Evolutionary conservation across 1,140 invertebrate genomes (phyloP).

Genomic region (Macrosteles quadrilineatus): DNA sequence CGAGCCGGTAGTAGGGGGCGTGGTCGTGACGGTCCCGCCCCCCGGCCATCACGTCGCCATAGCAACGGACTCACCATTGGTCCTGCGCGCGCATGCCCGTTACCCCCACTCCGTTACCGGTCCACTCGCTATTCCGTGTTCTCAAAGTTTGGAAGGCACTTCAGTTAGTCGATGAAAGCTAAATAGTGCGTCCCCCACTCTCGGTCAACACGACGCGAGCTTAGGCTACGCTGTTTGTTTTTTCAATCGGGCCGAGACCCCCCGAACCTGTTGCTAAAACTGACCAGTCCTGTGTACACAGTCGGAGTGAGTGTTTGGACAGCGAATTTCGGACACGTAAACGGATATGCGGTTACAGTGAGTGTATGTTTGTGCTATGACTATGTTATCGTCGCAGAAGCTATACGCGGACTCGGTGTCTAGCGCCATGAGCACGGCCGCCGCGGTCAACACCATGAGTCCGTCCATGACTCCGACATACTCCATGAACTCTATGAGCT

Average conservation of each 20-base stretch:
- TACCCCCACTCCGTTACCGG: not conserved
- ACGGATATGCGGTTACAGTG: not conserved
- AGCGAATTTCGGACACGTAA: constrained; percentile 14
- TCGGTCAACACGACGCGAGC: constrained; percentile 36
- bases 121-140: constrained; percentile 39
- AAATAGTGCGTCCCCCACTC: constrained; percentile 44
- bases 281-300: constrained; percentile 31
- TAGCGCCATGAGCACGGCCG: constrained; percentile 59
- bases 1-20: constrained; percentile 6
- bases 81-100: constrained; percentile 9
- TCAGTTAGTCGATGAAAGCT: constrained; percentile 46
- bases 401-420: constrained; percentile 54
- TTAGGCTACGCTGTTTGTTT: constrained; percentile 40
- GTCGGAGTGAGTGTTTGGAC: constrained; percentile 26
- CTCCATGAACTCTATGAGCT: constrained; percentile 76
- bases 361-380: constrained; percentile 37
- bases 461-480: constrained; percentile 70
- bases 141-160: constrained; percentile 44
- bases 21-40: constrained; percentile 10
- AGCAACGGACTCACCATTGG: constrained; percentile 4
- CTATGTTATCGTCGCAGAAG: constrained; percentile 52
- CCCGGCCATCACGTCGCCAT: constrained; percentile 25
- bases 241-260: constrained; percentile 35
- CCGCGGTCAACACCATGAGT: constrained; percentile 58
- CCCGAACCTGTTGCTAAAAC: constrained; percentile 33